Evolutionary conservation across 53 echinoderm and acorn worm genomes (phyloP), one percentile per base, ranked within the genome.

Genomic region (Holothuria leucospilota): DNA sequence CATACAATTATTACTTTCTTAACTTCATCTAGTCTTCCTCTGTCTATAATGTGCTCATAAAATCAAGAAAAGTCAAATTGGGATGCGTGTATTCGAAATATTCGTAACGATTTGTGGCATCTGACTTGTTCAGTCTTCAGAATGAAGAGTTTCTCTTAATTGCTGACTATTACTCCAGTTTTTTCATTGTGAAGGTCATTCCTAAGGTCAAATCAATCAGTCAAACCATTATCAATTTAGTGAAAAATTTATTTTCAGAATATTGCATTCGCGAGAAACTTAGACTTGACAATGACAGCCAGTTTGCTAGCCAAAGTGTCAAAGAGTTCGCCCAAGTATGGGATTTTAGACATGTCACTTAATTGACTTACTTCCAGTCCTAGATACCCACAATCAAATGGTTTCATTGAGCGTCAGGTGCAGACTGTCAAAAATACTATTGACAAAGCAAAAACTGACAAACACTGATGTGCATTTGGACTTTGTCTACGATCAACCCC

Each of bases 291-390:
- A 93, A 95, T 71, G 95, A 90, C n/a, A 52, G 62, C n/a, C 89
- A 91, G 8, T 95, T 82, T 84, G 46, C 21, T 61, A 74, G 91
- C 49, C 68, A 60, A 21, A 78, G 63, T 51, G 91, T 34, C 3
- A 34, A 34, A 3, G 34, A 34, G 34, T 34, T 34, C 3, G 91
- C 91, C 21, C 61, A 62, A 2, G 51, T 71, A 15, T 95, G 93
- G 95, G 62, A 84, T 34, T 87, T 95, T 34, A 39, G 38, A 41
- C 95, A 95, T 84, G 81, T 89, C 5, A 93, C 95, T 16, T 93
- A 92, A 46, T 87, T 87, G 62, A 90, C 88, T 46, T 68, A 92
- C 13, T 92, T 93, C 89, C 2, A 88, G 86, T 21, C 93, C 91
- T 16, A 82, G 86, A 38, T 95, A 88, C 30, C 91, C 93, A 11